These are phyloP conservation scores for Pomacea maculata DNA, from an alignment of 1,140 invertebrate species.

Conservation along the genomic window DNA sequence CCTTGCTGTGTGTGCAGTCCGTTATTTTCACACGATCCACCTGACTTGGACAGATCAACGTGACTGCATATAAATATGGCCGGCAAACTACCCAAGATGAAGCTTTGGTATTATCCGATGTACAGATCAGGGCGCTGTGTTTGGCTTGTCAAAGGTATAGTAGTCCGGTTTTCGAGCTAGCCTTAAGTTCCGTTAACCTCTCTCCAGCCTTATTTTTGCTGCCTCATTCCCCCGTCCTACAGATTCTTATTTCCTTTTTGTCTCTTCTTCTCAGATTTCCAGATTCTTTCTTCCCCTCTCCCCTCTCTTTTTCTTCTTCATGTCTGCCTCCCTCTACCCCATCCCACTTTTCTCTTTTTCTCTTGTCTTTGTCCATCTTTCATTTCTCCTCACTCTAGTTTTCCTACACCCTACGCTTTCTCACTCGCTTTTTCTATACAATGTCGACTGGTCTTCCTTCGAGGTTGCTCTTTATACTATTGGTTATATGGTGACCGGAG, in stretches of 20 bases:
- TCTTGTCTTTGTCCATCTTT: not conserved
- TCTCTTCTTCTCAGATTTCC: not conserved
- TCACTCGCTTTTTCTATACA: not conserved
- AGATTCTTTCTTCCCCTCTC: not conserved
- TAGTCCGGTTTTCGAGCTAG: not conserved
- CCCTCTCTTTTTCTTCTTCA: not conserved
- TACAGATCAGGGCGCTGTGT: constrained; percentile 10
- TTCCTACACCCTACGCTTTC: not conserved
- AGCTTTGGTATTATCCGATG: constrained; percentile 10
- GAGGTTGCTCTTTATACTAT: too few species aligned
- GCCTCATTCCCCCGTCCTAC: not conserved
- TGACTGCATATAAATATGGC: not conserved
- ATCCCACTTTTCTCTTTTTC: constrained; percentile 9
- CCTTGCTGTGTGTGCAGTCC: too few species aligned
- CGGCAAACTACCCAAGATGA: constrained; percentile 8
- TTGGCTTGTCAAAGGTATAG: constrained; percentile 8
- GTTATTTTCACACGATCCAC: too few species aligned
- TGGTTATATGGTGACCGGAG: too few species aligned
- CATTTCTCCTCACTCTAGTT: not conserved
- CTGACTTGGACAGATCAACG: too few species aligned
- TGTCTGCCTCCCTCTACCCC: not conserved
- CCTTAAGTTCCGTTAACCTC: not conserved
- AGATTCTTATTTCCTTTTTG: too few species aligned
- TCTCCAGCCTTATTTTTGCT: not conserved
- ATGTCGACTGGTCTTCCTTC: not conserved